phyloP scores from a whole-genome alignment of 2,797 vertebrate genomes.

The Melanotaenia parkinsoni region DNA sequence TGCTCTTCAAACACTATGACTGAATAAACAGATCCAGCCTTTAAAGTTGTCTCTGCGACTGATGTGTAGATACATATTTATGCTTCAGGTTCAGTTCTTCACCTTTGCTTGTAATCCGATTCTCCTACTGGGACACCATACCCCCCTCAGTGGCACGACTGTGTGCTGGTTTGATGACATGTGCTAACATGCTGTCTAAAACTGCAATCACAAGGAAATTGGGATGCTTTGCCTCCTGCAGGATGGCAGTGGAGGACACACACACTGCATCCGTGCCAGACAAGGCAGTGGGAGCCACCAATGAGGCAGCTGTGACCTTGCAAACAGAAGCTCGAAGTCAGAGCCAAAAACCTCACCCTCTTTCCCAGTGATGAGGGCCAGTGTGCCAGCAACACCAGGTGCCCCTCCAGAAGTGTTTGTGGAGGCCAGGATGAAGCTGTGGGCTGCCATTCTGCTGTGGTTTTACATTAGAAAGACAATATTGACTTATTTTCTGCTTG shows the following conservation, averaged over 20 bases:
- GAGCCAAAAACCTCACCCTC: conserved; percentile 72
- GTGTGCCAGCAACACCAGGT: conserved; percentile 79
- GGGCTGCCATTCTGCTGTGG: conserved; percentile 51
- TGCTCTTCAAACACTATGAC: conserved; percentile 38
- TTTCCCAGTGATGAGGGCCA: conserved; percentile 63
- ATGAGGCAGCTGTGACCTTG: conserved; percentile 83
- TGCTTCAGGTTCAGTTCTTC: conserved; percentile 39
- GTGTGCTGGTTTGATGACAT: conserved; percentile 60
- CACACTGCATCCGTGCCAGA: conserved; percentile 64
- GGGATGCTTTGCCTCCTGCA: conserved; percentile 67
- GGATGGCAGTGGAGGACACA: conserved; percentile 59
- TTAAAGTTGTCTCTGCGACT: conserved; percentile 25
- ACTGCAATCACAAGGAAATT: conserved; percentile 65
- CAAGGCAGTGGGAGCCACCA: conserved; percentile 66
- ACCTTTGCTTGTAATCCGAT: conserved; percentile 64
- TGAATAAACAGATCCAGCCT: conserved; percentile 48
- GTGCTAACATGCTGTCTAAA: conserved; percentile 67
- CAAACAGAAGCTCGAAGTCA: conserved; percentile 72
- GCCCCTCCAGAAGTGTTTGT: conserved; percentile 76
- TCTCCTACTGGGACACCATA: conserved; percentile 40
- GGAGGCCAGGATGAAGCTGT: conserved; percentile 52
- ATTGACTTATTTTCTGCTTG: conserved; percentile 64
- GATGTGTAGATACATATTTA: conserved; percentile 42
- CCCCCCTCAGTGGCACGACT: conserved; percentile 40
- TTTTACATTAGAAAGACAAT: conserved; percentile 71